Percentiles rank a stretch among this genome's conserved stretches.
Conservation (phyloP, 2,888 invertebrate genomes). For the Sisyra nigra region DNA sequence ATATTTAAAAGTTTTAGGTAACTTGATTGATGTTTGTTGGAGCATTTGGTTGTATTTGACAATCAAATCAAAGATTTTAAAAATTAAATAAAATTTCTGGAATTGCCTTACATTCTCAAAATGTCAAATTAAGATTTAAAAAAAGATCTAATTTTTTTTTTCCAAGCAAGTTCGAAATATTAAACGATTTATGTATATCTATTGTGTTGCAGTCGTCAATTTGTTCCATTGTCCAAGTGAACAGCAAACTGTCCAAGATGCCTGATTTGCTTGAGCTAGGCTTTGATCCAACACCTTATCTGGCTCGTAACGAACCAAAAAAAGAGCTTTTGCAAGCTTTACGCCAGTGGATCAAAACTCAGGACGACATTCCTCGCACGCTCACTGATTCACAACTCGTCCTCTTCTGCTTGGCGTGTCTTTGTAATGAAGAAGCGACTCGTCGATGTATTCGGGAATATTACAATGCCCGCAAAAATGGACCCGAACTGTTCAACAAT, state of each 20-base stretch:
- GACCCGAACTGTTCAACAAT: constrained; percentile 45
- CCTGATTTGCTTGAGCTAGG: constrained; percentile 8
- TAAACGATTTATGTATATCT: too few species aligned
- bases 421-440: constrained; percentile 38
- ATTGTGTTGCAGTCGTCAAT: neutral
- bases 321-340: constrained; percentile 19
- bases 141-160: too few species aligned
- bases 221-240: neutral
- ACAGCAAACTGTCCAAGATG: neutral
- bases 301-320: constrained; percentile 17
- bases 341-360: constrained; percentile 17
- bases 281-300: constrained; percentile 18
- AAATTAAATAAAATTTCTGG: too few species aligned
- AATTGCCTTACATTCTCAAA: too few species aligned
- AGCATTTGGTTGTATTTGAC: too few species aligned
- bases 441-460: constrained; percentile 46
- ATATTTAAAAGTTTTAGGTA: too few species aligned
- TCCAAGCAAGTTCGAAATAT: too few species aligned
- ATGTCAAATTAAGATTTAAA: too few species aligned
- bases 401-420: constrained; percentile 48
- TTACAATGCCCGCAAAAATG: constrained; percentile 37
- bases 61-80: too few species aligned
- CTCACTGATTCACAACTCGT: constrained; percentile 42
- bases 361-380: constrained; percentile 29
- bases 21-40: too few species aligned